Base-by-base conservation (phyloP, 1,140 invertebrate genomes). In the Hestina assimilis region DNA sequence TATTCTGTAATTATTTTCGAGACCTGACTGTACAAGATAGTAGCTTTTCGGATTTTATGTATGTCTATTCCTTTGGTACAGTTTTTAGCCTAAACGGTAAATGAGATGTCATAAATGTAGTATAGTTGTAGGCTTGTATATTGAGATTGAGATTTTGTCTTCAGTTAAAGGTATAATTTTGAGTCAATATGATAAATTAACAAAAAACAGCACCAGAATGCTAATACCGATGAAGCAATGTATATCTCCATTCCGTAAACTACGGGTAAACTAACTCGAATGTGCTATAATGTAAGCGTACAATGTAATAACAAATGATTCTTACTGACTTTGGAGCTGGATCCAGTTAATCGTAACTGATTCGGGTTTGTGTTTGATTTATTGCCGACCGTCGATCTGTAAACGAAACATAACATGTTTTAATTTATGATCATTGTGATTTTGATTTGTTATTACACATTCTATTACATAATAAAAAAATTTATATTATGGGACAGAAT, bases 281-380 rank as follows among this genome's bases (percentile, higher is more conserved):
- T 41, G 63, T 72, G 70, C 70, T 81, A 77, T 72, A 77, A 70
- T 61, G 69, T 73, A 86, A 85, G 84, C 84, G 59, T 79, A 84
- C 75, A 77, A 75, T 76, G 60, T 72, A 63, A 80, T 75, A 90
- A 89, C 89, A 92, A 92, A 91, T 90, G 92, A 93, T 95, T 96
- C 95, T 96, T 96, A 96, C 95, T 96, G 95, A 96, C 95, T 96
- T 96, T 96, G 94, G 93, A 93, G 92, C 93, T 92, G 91, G 91
- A 90, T 92, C 93, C 93, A 91, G 92, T 91, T 92, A 93, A 94
- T 91, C 90, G 89, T 84, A 89, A 80, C 82, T 89, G 84, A 90
- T 83, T 90, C 84, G 82, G 82, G 82, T 85, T 82, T 75, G 84
- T 64, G 74, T 86, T 86, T 75, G 82, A 68, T 78, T 87, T 87